Percentiles rank a stretch among this genome's conserved stretches.
Conservation (phyloP, 2,113 vertebrate genomes). For the Amphiprion ocellaris region DNA sequence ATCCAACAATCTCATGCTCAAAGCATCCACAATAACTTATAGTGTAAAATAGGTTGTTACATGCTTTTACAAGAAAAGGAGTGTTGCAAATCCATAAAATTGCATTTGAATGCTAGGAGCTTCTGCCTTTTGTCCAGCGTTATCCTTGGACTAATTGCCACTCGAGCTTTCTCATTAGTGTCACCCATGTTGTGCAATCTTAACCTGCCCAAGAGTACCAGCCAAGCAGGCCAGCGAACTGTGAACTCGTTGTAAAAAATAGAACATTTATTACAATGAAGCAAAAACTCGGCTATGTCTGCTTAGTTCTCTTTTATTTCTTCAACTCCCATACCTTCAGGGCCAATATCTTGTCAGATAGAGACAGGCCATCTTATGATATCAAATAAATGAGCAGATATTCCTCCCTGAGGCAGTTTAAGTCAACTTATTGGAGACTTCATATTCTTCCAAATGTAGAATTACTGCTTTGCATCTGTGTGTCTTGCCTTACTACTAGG, state of each 20-base stretch:
- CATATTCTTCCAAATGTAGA: not conserved
- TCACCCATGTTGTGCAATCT: not conserved
- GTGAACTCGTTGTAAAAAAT: constrained; percentile 7
- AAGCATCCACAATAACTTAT: too few relatives aligned
- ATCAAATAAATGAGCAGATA: constrained; percentile 33
- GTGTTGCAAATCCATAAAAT: not conserved
- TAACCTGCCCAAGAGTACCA: not conserved
- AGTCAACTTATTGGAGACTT: constrained; percentile 30
- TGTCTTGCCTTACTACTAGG: not conserved
- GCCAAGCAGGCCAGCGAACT: not conserved
- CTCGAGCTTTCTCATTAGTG: constrained; percentile 16
- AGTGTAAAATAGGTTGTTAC: too few relatives aligned
- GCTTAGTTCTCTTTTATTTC: not conserved
- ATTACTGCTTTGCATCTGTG: not conserved
- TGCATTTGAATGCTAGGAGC: not conserved
- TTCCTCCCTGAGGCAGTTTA: constrained; percentile 13
- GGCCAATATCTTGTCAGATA: constrained; percentile 26
- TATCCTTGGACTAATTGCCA: constrained; percentile 2
- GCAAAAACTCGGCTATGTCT: constrained; percentile 16
- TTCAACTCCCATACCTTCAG: not conserved
- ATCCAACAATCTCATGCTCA: too few relatives aligned
- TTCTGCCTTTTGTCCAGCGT: not conserved
- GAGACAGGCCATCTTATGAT: constrained; percentile 5
- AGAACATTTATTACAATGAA: not conserved
- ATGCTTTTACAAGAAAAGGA: not conserved